Conservation (phyloP, 2,797 vertebrate species). For the Acropternis orthonyx region DNA sequence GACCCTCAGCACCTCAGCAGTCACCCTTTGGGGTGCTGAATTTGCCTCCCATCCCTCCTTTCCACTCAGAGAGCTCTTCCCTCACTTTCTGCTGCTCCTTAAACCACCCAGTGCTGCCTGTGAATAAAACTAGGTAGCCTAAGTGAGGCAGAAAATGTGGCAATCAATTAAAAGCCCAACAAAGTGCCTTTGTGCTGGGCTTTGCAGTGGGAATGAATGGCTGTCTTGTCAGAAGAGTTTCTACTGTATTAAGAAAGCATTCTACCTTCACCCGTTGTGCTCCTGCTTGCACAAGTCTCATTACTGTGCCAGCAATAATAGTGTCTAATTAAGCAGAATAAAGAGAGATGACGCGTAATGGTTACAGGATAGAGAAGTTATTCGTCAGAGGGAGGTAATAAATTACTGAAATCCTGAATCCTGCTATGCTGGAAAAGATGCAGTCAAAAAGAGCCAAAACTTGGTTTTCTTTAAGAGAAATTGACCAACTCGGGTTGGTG, state of each 20-base stretch:
- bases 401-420: background rate
- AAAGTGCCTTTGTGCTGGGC: constrained; percentile 25
- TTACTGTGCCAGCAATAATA: constrained; percentile 48
- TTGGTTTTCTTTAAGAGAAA: background rate
- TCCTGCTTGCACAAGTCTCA: constrained; percentile 25
- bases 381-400: background rate
- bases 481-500: background rate
- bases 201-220: background rate
- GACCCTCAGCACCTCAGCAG: background rate
- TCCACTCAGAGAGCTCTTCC: background rate
- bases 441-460: background rate
- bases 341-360: constrained; percentile 47
- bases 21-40: background rate
- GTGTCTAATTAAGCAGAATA: constrained; percentile 55
- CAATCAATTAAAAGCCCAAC: constrained; percentile 7
- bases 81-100: background rate
- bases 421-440: background rate
- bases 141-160: background rate
- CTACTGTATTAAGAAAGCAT: constrained; percentile 9
- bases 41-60: background rate
- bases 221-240: constrained; percentile 30
- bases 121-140: background rate
- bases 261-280: constrained; percentile 22
- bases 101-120: background rate
- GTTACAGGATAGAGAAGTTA: constrained; percentile 42